Conservation (phyloP, 2,888 invertebrate genomes). For the Choreutis nemorana region DNA sequence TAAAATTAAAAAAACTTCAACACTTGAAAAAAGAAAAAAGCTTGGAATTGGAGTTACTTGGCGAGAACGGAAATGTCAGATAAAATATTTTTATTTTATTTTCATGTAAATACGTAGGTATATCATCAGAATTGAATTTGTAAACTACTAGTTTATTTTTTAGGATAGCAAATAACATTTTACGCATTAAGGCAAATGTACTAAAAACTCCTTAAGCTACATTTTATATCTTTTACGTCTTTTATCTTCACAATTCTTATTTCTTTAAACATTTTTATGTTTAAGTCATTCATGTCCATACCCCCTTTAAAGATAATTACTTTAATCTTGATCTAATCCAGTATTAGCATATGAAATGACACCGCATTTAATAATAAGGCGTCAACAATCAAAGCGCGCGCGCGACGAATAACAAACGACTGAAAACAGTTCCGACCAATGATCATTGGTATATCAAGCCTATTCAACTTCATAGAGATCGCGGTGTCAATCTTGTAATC, state of each 20-base stretch:
- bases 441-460: too few species aligned
- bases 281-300: background rate
- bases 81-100: too few species aligned
- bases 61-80: too few species aligned
- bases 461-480: too few species aligned
- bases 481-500: slow-evolving; percentile 25
- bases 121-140: too few species aligned
- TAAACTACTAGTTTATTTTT: too few species aligned
- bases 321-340: slow-evolving; percentile 20
- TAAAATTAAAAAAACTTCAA: slow-evolving; percentile 3
- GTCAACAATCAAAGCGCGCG: slow-evolving; percentile 8
- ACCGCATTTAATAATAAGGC: slow-evolving; percentile 39
- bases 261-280: background rate
- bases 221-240: too few species aligned
- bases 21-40: background rate
- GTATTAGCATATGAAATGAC: slow-evolving; percentile 37
- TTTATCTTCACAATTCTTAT: background rate
- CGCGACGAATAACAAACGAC: slow-evolving; percentile 5
- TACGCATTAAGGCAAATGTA: too few species aligned
- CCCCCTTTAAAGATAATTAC: background rate
- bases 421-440: too few species aligned
- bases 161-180: too few species aligned
- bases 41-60: background rate
- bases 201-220: too few species aligned
- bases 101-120: too few species aligned